Evolutionary conservation across 2,113 vertebrate species (phyloP).

Genomic region (Prinia subflava): DNA sequence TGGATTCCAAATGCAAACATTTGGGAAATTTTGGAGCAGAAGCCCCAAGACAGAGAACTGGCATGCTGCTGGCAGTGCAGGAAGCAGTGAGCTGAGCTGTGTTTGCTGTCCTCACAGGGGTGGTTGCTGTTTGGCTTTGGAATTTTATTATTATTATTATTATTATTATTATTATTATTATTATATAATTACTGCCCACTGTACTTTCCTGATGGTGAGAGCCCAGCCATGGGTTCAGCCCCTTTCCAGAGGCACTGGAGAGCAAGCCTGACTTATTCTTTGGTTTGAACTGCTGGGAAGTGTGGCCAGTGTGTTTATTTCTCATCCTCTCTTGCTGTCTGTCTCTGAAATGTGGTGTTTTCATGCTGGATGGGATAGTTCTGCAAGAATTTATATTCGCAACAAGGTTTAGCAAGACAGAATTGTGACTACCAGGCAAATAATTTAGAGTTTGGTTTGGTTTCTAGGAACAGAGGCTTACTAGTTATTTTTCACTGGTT

Average conservation of each 20-base stretch:
- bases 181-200: neutral
- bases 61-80: neutral
- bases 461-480: conserved; percentile 16
- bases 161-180: too few relatives aligned
- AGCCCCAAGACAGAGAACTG: neutral
- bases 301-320: neutral
- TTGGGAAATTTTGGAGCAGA: neutral
- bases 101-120: neutral
- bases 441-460: neutral
- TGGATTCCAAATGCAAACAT: neutral
- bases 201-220: neutral
- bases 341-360: neutral
- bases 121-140: neutral
- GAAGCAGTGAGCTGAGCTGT: neutral
- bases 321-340: neutral
- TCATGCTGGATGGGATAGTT: neutral
- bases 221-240: neutral
- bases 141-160: neutral
- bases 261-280: neutral
- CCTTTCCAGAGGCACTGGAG: neutral
- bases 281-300: neutral
- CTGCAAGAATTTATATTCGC: neutral
- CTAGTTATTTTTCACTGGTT: conserved; percentile 56
- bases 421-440: neutral
- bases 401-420: neutral